phyloP scores from a whole-genome alignment of 1,140 invertebrate genomes.

The Dinoponera quadriceps region DNA sequence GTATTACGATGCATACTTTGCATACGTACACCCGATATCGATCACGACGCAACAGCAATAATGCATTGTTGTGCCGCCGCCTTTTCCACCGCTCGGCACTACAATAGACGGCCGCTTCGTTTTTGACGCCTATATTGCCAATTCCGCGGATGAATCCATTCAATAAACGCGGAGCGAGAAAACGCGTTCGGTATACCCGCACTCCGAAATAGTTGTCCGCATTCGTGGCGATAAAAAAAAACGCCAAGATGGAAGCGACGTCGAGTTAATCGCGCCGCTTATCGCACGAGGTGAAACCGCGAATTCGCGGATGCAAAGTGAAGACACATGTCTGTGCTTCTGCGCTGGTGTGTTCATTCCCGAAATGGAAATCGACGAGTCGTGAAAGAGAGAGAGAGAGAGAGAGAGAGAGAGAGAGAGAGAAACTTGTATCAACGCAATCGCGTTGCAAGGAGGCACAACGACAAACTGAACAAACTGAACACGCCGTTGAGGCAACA shows the following conservation, averaged over 20 bases:
- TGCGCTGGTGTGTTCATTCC: background rate
- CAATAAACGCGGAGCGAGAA: conserved; percentile 1
- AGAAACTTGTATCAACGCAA: background rate
- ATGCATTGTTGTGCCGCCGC: conserved; percentile 13
- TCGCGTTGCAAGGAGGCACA: background rate
- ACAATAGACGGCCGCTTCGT: conserved; percentile 12
- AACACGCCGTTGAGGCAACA: background rate
- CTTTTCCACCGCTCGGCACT: conserved; percentile 2
- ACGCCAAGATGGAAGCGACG: background rate
- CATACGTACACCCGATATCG: conserved; percentile 10
- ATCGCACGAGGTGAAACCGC: background rate
- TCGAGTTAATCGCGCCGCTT: background rate
- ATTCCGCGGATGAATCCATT: conserved; percentile 25
- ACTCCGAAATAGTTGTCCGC: background rate
- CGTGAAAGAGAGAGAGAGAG: background rate
- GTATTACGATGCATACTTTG: conserved; percentile 8
- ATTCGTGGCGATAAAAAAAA: background rate
- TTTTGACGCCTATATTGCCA: conserved; percentile 7
- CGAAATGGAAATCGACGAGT: background rate
- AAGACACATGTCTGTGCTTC: background rate
- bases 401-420: too few species aligned
- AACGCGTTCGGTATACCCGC: background rate
- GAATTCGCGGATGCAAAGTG: background rate
- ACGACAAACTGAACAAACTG: background rate
- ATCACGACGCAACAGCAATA: conserved; percentile 15